Conservation (phyloP, 2,888 invertebrate genomes). For the Leptopterna dolabrata region DNA sequence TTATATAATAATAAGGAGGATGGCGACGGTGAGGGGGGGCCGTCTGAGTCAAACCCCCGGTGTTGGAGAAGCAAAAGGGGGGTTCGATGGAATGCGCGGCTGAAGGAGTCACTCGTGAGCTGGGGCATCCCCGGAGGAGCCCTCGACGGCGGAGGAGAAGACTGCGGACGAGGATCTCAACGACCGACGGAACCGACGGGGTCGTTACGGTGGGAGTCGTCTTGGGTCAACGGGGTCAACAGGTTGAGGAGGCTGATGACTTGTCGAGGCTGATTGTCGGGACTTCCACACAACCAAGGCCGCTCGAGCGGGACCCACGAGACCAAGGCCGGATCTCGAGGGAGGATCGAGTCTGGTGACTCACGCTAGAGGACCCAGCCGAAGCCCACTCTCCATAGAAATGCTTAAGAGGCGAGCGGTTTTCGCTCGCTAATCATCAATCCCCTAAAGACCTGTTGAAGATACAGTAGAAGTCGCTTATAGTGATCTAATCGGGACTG, state of each 20-base stretch:
- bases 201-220: not conserved
- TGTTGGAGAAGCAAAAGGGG: not conserved
- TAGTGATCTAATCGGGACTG: too few species aligned
- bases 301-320: not conserved
- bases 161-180: too few species aligned
- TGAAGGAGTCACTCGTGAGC: not conserved
- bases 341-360: too few species aligned
- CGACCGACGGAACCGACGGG: too few species aligned
- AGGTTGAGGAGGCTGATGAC: not conserved
- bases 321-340: too few species aligned
- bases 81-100: not conserved
- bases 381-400: too few species aligned
- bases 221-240: not conserved
- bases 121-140: not conserved
- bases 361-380: too few species aligned
- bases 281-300: slow-evolving; percentile 2
- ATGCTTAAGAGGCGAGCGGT: too few species aligned
- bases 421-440: too few species aligned
- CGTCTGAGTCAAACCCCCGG: not conserved
- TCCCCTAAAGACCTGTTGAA: too few species aligned
- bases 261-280: not conserved
- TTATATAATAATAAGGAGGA: not conserved
- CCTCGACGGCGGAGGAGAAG: not conserved
- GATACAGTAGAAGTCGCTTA: too few species aligned
- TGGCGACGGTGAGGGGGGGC: not conserved